Base-by-base conservation (phyloP, 1,140 invertebrate species). In the Belonocnema kinseyi region DNA sequence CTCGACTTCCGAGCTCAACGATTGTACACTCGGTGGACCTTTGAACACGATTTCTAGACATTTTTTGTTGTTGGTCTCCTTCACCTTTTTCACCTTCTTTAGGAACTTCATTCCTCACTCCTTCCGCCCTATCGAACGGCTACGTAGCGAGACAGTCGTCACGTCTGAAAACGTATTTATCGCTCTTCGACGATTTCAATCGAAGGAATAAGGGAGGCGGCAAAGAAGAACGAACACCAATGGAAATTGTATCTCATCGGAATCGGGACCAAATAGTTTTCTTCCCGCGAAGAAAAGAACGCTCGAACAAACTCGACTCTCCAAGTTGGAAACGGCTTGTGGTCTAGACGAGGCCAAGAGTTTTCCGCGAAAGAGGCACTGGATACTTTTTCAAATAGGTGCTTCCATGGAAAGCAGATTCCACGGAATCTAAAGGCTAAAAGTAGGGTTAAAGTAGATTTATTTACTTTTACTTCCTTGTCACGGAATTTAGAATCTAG, bases 1-100 rank as follows among this genome's bases (percentile, higher is more conserved):
- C 83, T 81, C 79, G 80, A 86, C 80, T 82, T 79, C 74, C 77
- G 76, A 82, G 83, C 83, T 84, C 81, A 82, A 85, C 83, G 83
- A 80, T 82, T 82, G 56, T 33, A 33, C 26, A 33, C 26, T 3
- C 26, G 26, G 26, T 33, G 26, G 4, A 33, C 26, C 76, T 66
- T 13, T 66, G 76, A 76, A 82, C 80, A 82, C 73, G 78, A 6
- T 53, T 51, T 11, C 72, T 50, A 7, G 79, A 72, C 17, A 56
- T 51, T 50, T 33, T 33, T 0, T 33, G 26, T 33, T 33, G 26
- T 33, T 33, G 26, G 26, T 33, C 26, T 33, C 26, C 26, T 11
- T 46, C 7, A 46, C 40, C 7, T 46, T 46, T 46, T 46, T 46
- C 40, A 46, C 40, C 7, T 46, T 46, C 26, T 46, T 46, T 8